A percentile compares a stretch with the other conserved stretches of the same genome.
phyloP scores from a whole-genome alignment of 1,140 invertebrate genomes.

The Globodera rostochiensis region DNA sequence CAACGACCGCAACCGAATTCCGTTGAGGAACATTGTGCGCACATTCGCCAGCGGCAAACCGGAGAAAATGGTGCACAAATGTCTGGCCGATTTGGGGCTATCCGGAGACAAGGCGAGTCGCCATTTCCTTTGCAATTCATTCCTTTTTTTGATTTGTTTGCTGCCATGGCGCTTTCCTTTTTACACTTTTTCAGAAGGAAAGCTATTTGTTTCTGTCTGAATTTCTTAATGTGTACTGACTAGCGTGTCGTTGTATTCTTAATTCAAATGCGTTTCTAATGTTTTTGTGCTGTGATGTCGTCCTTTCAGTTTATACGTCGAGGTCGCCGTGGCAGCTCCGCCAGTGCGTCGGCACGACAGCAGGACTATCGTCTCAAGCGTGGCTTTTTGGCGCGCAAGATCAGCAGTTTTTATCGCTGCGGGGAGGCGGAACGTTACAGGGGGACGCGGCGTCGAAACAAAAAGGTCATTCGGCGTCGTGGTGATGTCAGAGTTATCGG shows the following conservation, averaged over 20 bases:
- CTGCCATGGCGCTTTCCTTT: not conserved
- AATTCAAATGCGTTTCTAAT: no score
- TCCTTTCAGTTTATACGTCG: slow-evolving; percentile 7
- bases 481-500: not conserved
- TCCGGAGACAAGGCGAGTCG: slow-evolving; percentile 84
- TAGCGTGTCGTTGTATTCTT: no score
- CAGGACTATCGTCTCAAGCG: slow-evolving; percentile 4
- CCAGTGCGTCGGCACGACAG: not conserved
- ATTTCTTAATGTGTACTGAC: no score
- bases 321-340: not conserved
- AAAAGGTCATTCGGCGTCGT: slow-evolving; percentile 20
- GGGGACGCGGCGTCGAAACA: not conserved
- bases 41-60: slow-evolving; percentile 95
- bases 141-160: slow-evolving; percentile 21
- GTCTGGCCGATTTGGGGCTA: slow-evolving; percentile 86
- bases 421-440: slow-evolving; percentile 6
- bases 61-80: slow-evolving; percentile 96
- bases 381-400: slow-evolving; percentile 24
- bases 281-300: not conserved
- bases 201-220: no score
- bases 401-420: slow-evolving; percentile 25
- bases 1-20: slow-evolving; percentile 91
- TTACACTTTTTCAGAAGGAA: no score
- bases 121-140: not conserved
- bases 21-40: slow-evolving; percentile 90